Conservation (phyloP, 2,113 vertebrate genomes). For the Otis tarda region DNA sequence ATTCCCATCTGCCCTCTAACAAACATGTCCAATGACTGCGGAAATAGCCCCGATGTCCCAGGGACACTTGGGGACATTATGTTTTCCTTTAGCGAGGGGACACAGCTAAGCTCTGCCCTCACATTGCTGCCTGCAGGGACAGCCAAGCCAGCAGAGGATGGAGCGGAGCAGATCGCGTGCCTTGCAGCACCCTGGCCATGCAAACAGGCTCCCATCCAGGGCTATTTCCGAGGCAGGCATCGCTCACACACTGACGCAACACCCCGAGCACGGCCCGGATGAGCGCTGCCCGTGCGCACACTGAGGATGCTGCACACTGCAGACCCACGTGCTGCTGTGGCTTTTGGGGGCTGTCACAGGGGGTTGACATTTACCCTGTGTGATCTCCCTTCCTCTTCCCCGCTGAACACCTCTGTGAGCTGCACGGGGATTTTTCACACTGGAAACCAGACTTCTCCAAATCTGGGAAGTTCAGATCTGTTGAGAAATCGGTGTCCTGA, state of each 20-base stretch:
- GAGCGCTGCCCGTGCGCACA: too few species aligned
- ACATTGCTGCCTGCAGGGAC: neutral
- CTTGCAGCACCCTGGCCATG: accelerated
- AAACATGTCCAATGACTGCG: neutral
- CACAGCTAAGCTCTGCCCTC: neutral
- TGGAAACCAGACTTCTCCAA: neutral
- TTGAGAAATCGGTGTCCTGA: neutral
- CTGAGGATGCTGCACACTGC: neutral
- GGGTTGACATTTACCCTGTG: neutral
- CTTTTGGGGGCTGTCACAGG: too few species aligned
- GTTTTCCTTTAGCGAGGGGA: neutral
- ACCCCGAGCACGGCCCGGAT: too few species aligned
- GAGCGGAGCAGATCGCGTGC: neutral
- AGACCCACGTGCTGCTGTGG: neutral
- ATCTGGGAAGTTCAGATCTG: neutral
- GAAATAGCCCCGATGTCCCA: neutral
- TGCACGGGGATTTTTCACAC: neutral
- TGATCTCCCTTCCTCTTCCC: neutral
- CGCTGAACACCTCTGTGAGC: accelerated
- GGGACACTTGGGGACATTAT: neutral
- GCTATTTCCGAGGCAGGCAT: neutral
- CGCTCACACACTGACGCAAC: accelerated
- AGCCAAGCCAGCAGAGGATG: neutral
- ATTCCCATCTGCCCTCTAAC: neutral
- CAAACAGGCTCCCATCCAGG: accelerated